These are phyloP conservation scores for Exaiptasia diaphana DNA, from an alignment of 64 coral and sea anemone genomes.

Conservation along the genomic window DNA sequence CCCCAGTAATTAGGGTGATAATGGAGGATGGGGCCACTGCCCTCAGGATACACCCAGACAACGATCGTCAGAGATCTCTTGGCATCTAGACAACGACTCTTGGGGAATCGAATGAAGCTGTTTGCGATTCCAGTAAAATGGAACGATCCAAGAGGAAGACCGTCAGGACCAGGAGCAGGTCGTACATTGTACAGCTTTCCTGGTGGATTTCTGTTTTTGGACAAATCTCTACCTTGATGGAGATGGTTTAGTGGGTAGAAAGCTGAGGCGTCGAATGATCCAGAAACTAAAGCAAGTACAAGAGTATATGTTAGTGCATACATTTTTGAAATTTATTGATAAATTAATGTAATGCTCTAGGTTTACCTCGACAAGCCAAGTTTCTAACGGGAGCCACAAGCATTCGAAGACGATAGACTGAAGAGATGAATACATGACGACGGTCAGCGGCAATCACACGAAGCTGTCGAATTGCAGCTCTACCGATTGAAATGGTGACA, in stretches of 20 bases:
- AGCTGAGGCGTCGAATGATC: constrained; percentile 23
- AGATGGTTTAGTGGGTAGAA: constrained; percentile 59
- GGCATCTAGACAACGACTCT: constrained; percentile 53
- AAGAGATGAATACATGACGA: constrained; percentile 41
- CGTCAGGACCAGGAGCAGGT: constrained; percentile 47
- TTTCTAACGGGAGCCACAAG: constrained; percentile 43
- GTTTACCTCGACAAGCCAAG: constrained; percentile 55
- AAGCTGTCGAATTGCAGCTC: constrained; percentile 26
- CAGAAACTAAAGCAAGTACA: constrained; percentile 20
- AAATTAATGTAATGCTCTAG: no score
- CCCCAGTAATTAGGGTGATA: constrained; percentile 61
- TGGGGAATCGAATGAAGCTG: constrained; percentile 67
- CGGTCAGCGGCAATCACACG: constrained; percentile 59
- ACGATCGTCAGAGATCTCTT: constrained; percentile 62
- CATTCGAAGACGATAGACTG: constrained; percentile 13
- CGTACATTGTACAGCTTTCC: constrained; percentile 50
- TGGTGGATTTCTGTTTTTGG: constrained; percentile 19
- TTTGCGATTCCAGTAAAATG: constrained; percentile 49
- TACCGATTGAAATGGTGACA: constrained; percentile 32
- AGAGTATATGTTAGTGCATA: not conserved
- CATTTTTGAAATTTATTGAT: no score
- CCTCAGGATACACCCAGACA: constrained; percentile 56
- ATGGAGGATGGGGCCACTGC: constrained; percentile 71
- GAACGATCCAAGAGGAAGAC: constrained; percentile 33
- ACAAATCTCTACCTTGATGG: constrained; percentile 35